phyloP scores from a whole-genome alignment of 2,888 invertebrate species.

The Pseudoips prasinana region DNA sequence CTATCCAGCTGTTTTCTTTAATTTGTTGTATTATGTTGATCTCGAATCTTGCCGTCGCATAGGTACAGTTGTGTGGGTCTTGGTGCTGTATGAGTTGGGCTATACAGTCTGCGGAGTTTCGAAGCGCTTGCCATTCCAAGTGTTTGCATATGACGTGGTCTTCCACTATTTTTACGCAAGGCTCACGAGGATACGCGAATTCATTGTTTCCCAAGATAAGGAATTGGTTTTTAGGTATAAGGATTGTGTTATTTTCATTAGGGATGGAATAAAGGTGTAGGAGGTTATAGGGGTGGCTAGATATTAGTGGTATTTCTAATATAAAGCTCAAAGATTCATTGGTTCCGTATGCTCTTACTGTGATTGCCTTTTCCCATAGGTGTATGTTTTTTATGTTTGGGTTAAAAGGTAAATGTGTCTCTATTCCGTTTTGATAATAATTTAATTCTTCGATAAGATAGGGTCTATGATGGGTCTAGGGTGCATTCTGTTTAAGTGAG shows the following conservation, averaged over 20 bases:
- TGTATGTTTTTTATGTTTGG: not conserved
- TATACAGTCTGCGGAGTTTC: too few species aligned
- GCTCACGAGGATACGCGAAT: slow-evolving; percentile 31
- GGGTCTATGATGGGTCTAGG: slow-evolving; percentile 9
- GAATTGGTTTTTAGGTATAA: slow-evolving; percentile 27
- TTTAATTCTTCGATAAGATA: not conserved
- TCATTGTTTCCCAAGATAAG: slow-evolving; percentile 33
- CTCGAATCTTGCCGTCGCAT: not conserved
- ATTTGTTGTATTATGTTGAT: not conserved
- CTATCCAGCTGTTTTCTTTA: too few species aligned
- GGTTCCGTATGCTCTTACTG: slow-evolving; percentile 3
- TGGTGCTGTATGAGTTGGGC: too few species aligned
- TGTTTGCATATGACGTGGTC: slow-evolving; percentile 16
- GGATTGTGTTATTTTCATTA: slow-evolving; percentile 20
- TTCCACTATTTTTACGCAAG: slow-evolving; percentile 19
- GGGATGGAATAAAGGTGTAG: slow-evolving; percentile 29
- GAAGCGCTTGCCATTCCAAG: too few species aligned
- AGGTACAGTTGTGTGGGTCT: too few species aligned
- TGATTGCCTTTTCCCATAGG: not conserved
- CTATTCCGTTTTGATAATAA: too few species aligned
- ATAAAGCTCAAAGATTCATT: slow-evolving; percentile 4
- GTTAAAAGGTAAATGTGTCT: not conserved
- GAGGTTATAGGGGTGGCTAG: slow-evolving; percentile 4
- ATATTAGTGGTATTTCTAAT: slow-evolving; percentile 1
- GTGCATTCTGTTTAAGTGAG: slow-evolving; percentile 5